phyloP scores from a whole-genome alignment of 2,888 invertebrate species.

The Endomychus coccineus region DNA sequence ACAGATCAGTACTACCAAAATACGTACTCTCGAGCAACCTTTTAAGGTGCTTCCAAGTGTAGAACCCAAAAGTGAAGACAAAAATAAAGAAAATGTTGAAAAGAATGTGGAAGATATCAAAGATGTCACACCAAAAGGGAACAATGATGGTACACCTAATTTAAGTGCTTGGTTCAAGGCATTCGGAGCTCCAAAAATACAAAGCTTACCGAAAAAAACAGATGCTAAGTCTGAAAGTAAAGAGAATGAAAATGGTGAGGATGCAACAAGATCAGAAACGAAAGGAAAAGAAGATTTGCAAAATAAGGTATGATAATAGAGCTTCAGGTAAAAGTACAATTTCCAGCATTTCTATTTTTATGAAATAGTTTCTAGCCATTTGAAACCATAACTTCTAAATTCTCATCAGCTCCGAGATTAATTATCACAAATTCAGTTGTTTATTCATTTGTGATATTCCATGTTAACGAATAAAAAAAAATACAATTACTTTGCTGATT shows the following conservation, averaged over 20 bases:
- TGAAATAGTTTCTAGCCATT: too few relatives aligned
- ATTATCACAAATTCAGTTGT: too few relatives aligned
- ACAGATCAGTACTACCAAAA: too few relatives aligned
- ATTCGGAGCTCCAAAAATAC: constrained; percentile 76
- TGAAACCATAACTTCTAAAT: too few relatives aligned
- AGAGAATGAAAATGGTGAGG: constrained; percentile 37
- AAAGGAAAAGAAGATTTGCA: constrained; percentile 26
- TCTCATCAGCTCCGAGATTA: too few relatives aligned
- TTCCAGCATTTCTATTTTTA: too few relatives aligned
- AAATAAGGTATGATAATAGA: too few relatives aligned
- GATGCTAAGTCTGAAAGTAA: constrained; percentile 47
- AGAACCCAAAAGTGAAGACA: constrained; percentile 22
- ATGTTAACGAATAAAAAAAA: too few relatives aligned
- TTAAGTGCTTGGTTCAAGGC: constrained; percentile 89
- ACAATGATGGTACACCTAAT: constrained; percentile 67
- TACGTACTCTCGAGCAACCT: constrained; percentile 37
- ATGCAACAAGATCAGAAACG: constrained; percentile 43
- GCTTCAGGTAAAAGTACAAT: too few relatives aligned
- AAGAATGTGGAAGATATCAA: background rate
- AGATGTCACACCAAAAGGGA: background rate
- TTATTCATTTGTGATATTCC: too few relatives aligned
- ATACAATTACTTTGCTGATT: too few relatives aligned
- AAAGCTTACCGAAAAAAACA: constrained; percentile 53
- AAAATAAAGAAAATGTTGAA: constrained; percentile 20
- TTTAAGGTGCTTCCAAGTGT: constrained; percentile 31